Evolutionary conservation across 2,888 invertebrate genomes (phyloP), one percentile per base, ranked within the genome.

Genomic region (Vesta saturnalis): DNA sequence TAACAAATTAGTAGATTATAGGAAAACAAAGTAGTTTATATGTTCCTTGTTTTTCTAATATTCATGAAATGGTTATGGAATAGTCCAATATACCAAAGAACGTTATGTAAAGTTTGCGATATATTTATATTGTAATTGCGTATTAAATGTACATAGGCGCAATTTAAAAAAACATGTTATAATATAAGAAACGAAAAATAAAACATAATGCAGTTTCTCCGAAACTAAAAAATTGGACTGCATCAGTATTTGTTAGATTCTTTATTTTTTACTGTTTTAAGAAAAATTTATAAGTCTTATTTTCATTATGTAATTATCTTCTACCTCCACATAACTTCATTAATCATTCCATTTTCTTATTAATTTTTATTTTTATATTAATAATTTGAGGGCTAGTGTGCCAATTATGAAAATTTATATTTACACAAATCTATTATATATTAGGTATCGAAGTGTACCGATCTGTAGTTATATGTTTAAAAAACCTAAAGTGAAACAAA

Each of bases 21-120:
- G 58, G 1, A 18, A 6, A 56, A 56, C 12, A 23, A 56, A 56
- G 30, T 43, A 58, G 58, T 19, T 19, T 35, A 18, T 39, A 39
- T 58, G 43, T 58, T 35, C 19, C 19, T 30, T 39, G 43, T 39
- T 35, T 54, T 19, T 58, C 16, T 35, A 58, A 39, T 23, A 30
- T 23, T 30, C 30, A 16, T 30, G 30, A 30, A 43, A 58, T 30
- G 39, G 65, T 54, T 60, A 60, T 54, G 18, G 23, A 55, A 46
- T 67, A 67, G 67, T 67, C 67, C 67, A 67, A 21, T 57, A 57
- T 67, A 67, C 67, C 67, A 67, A 67, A 67, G 67, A 65, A 47
- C 19, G 55, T 60, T 60, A 46, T 64, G 52, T 58, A 64, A 52
- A 52, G 58, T 58, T 60, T 65, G 52, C 35, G 59, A 59, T 58